Evolutionary conservation across 2,888 invertebrate species (phyloP), one percentile per base, ranked within the genome.

Genomic region (Cabera pusaria): DNA sequence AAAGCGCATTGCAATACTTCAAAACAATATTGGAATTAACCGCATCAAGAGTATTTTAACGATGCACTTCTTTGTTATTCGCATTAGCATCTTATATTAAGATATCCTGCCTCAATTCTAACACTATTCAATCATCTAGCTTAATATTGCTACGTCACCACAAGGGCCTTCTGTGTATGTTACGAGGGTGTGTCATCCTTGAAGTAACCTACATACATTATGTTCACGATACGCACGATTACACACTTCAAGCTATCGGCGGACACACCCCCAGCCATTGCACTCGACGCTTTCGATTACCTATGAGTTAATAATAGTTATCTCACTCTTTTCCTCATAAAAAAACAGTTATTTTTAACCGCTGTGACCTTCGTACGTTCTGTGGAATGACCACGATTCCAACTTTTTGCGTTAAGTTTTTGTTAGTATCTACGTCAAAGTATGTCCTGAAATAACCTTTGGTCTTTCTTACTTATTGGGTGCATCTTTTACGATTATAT

Each of bases 171-270:
- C 27, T 17, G 14, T 3, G 5, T 3, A 6, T n/a, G 6, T 1
- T 14, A n/a, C 26, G 42, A 22, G 42, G 42, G 36, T 36, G 32
- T 42, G 42, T 42, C 42, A 36, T 42, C 23, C 35, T 36, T 32
- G 29, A 27, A 20, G 7, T 24, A 29, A 4, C 14, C 4, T 14
- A 14, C 14, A 14, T 14, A 14, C 14, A 26, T 6, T 22, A 6
- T 12, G 26, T 12, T 31, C 21, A 10, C 16, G 5, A 16, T 22
- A 26, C 31, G 31, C 17, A 26, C 12, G 20, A 6, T 8, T 14
- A 23, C 36, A 14, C 10, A 25, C 16, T 17, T 24, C 14, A 20
- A 24, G 11, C 16, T 31, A 24, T 24, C 19, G 24, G 16, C 16
- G 29, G 41, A 32, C 42, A 42, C 42, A 42, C 42, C 42, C 35